phyloP scores from a whole-genome alignment of 1,140 invertebrate genomes.

The Chymomyza costata region DNA sequence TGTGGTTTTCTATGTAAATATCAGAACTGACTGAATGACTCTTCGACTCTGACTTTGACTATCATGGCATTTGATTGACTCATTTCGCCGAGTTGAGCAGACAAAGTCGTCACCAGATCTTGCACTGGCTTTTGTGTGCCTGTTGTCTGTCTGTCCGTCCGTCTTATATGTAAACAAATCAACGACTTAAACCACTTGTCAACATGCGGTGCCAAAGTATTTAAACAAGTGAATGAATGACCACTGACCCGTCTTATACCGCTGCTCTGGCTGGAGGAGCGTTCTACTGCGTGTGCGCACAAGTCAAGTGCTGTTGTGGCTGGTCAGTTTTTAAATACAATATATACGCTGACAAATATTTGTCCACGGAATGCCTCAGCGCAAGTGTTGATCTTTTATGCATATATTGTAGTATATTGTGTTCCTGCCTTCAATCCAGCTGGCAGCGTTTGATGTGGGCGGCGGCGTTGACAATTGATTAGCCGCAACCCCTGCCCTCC shows the following conservation, averaged over 20 bases:
- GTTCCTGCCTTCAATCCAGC: too few species aligned
- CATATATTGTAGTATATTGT: too few species aligned
- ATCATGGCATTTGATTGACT: conserved; percentile 62
- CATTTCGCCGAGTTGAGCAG: conserved; percentile 41
- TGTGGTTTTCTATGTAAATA: conserved; percentile 39
- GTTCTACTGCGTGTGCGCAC: conserved; percentile 6
- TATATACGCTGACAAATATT: conserved; percentile 70
- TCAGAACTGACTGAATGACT: too few species aligned
- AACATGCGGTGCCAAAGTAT: conserved; percentile 70
- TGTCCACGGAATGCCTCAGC: conserved; percentile 65
- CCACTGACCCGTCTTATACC: too few species aligned
- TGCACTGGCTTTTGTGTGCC: conserved; percentile 3
- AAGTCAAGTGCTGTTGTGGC: conserved; percentile 63
- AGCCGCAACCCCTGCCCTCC: conserved; percentile 29
- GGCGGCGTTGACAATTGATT: conserved; percentile 70
- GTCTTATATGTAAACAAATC: conserved; percentile 56
- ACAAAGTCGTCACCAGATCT: conserved; percentile 1
- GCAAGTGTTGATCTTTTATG: conserved; percentile 68
- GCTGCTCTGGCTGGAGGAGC: conserved; percentile 16
- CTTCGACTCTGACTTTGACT: conserved; percentile 36
- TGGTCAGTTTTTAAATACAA: conserved; percentile 70
- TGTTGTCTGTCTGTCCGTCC: conserved; percentile 2
- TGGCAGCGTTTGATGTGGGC: conserved; percentile 61
- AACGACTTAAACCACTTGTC: conserved; percentile 72
- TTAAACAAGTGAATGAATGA: conserved; percentile 71